Evolutionary conservation across 1,140 invertebrate genomes (phyloP).

Genomic region (Ladona fulva): DNA sequence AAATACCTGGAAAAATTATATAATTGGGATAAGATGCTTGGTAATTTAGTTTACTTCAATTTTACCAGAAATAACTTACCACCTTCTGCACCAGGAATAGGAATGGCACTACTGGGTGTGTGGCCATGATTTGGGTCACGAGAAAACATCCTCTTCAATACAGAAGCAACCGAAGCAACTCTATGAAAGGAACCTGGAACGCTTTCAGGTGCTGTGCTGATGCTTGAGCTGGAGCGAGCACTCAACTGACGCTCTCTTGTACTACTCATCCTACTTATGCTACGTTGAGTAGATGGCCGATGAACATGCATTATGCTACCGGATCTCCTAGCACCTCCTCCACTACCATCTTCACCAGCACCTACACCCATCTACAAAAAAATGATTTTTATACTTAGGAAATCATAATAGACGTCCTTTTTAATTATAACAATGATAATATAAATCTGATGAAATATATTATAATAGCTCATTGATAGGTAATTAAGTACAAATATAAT

Average conservation of each 20-base stretch:
- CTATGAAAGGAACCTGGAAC: conserved; percentile 50
- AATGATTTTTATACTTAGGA: no score
- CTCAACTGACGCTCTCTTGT: conserved; percentile 26
- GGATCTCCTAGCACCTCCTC: conserved; percentile 23
- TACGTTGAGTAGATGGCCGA: conserved; percentile 22
- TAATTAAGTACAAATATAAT: no score
- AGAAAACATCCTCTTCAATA: conserved; percentile 63
- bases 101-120: conserved; percentile 12
- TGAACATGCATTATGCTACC: conserved; percentile 24
- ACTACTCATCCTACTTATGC: conserved; percentile 23
- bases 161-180: conserved; percentile 60
- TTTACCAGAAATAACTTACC: not conserved
- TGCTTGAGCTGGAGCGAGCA: conserved; percentile 35
- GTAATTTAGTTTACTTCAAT: no score
- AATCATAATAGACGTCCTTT: no score
- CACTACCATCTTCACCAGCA: not conserved
- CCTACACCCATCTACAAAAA: not conserved
- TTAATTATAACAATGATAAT: no score
- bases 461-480: no score
- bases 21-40: no score
- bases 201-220: conserved; percentile 34
- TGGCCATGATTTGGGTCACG: conserved; percentile 39
- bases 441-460: no score
- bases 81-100: not conserved
- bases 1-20: no score